These are phyloP conservation scores for Nestor notabilis DNA, from an alignment of 2,113 vertebrate genomes.

Conservation along the genomic window DNA sequence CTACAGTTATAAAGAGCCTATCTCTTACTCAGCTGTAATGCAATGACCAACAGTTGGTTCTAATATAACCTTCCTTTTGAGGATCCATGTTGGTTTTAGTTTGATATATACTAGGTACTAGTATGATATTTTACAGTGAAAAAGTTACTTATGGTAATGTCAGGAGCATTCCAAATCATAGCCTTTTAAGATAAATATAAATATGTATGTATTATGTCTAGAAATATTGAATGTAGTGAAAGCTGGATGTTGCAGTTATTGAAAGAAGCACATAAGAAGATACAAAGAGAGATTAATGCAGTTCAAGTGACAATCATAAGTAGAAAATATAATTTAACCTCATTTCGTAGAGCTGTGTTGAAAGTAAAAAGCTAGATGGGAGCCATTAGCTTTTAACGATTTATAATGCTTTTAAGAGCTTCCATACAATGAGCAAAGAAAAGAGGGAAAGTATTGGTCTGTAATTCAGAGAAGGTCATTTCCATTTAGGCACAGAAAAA, in stretches of 20 bases:
- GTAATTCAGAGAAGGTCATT: background rate
- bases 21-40: background rate
- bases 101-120: background rate
- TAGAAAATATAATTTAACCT: slow-evolving; percentile 17
- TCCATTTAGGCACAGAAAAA: background rate
- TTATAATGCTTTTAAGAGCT: slow-evolving; percentile 43
- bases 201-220: background rate
- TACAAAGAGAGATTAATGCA: background rate
- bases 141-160: background rate
- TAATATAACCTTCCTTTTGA: background rate
- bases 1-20: rapidly evolving
- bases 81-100: background rate
- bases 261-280: background rate
- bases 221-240: background rate
- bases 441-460: background rate
- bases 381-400: slow-evolving; percentile 47
- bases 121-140: background rate
- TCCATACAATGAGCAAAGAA: background rate
- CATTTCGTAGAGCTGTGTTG: background rate
- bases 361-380: slow-evolving; percentile 19
- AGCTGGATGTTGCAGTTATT: background rate
- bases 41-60: background rate
- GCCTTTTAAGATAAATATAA: background rate
- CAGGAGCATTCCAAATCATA: background rate
- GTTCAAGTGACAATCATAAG: background rate